These are phyloP conservation scores for Zonitis immaculata DNA, from an alignment of 2,888 invertebrate species.

Conservation along the genomic window DNA sequence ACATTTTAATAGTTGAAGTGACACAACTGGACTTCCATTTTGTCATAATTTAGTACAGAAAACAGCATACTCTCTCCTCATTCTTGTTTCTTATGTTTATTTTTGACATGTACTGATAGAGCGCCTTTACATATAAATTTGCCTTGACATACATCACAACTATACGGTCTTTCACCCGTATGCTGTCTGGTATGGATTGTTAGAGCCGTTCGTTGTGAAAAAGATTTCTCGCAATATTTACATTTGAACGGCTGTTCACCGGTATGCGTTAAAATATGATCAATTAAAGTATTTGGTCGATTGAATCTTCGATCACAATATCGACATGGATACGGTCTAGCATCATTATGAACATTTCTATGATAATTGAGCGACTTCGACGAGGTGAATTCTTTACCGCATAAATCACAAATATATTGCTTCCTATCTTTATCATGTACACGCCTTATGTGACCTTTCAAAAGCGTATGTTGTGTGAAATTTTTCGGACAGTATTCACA, in stretches of 20 bases:
- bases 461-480: background rate
- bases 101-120: background rate
- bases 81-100: background rate
- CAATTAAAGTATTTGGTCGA: conserved; percentile 28
- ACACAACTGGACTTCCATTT: no score
- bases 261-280: conserved; percentile 35
- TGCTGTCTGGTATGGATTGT: conserved; percentile 32
- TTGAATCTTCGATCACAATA: conserved; percentile 33
- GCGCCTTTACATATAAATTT: conserved; percentile 16
- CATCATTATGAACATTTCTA: conserved; percentile 24
- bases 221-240: conserved; percentile 33
- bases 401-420: conserved; percentile 1
- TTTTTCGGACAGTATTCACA: background rate
- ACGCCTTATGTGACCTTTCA: background rate
- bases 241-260: conserved; percentile 22
- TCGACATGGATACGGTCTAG: conserved; percentile 46
- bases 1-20: no score
- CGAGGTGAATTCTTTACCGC: conserved; percentile 1
- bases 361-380: conserved; percentile 38
- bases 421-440: background rate
- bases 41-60: no score
- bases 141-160: conserved; percentile 22
- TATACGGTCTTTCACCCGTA: conserved; percentile 21
- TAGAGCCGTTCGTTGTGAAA: conserved; percentile 32
- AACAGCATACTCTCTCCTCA: no score